Evolutionary conservation across 1,140 invertebrate species (phyloP), one percentile per base, ranked within the genome.

Genomic region (Lanistes nyassanus): DNA sequence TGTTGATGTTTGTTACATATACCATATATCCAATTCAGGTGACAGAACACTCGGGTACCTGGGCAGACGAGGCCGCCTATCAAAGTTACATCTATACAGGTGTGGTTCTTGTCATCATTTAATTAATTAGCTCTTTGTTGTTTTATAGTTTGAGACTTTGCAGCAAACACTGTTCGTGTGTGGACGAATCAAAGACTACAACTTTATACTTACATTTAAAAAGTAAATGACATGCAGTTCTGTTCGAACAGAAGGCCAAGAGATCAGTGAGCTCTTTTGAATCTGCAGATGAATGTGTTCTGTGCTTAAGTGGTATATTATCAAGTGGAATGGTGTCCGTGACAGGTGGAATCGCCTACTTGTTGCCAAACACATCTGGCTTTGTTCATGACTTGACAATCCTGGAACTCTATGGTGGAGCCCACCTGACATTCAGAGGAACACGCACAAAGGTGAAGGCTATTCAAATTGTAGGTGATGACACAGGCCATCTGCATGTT

Each of bases 401-500:
- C 51, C 71, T 85, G 58, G 84, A 85, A 67, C 36, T 85, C 39
- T 85, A 85, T 64, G 82, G 84, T 55, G 81, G 81, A 23, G 81
- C 84, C 2, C 84, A 85, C 68, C 69, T 85, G n/a, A 78, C 80
- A 36, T 74, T 82, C 16, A 71, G 29, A 21, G 78, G 79, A n/a
- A 77, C 73, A 56, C 64, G 65, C 16, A 84, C 80, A 13, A 81
- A 55, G 29, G 66, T 85, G 9, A 75, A 78, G 47, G 64, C 79
- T 16, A 55, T 76, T 19, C 78, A 74, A 65, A 75, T 84, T 39
- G 77, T 81, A 9, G 84, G 84, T 39, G 84, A 85, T 76, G 84
- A 85, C 76, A 85, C 82, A 16, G 84, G 81, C 19, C 81, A 85
- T 62, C 51, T 83, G 29, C 84, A 85, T 72, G 77, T 85, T 37